Base-by-base conservation (phyloP, 2,888 invertebrate genomes). In the Onchidella celtica region DNA sequence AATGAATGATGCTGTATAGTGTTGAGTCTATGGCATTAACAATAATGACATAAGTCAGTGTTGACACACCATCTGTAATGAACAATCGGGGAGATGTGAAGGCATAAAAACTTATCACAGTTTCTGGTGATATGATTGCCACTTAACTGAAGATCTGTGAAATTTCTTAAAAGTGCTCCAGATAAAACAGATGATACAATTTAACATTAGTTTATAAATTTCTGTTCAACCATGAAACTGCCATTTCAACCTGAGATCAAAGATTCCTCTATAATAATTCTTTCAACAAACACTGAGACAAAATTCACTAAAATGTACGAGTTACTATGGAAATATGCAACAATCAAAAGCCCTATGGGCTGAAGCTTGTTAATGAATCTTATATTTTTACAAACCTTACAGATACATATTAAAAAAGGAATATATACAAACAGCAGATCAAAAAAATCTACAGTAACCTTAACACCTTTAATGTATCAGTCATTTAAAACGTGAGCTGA, bases 201-300 rank as follows among this genome's bases (percentile, higher is more conserved):
- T 11, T n/a, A n/a, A n/a, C n/a, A n/a, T n/a, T n/a, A n/a, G n/a
- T n/a, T n/a, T n/a, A n/a, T n/a, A 63, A 2, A 36, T 59, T 27
- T 27, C n/a, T 32, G 14, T 63, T 65, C 47, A 27, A 34, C 59
- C 32, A 47, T 27, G 27, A 24, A 68, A 72, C 59, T 79, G 79
- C 79, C 79, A 79, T 79, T 79, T 70, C 21, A 24, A 72, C 79
- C 65, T 79, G 79, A 79, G 79, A 79, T 79, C 79, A 79, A 72
- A 32, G 47, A 47, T 47, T 34, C 72, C 36, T 21, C 29, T 47
- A 32, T 32, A 34, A 34, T 65, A 65, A 57, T 68, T 38, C 63
- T 36, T 40, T 57, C 55, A 77, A 77, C 66, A 77, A 66, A 77
- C 36, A 66, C 47, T 79, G 79, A 70, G 47, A 79, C 63, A 79